Base-by-base conservation (phyloP, 2,888 invertebrate species). In the Drosophila pseudotalamancana region DNA sequence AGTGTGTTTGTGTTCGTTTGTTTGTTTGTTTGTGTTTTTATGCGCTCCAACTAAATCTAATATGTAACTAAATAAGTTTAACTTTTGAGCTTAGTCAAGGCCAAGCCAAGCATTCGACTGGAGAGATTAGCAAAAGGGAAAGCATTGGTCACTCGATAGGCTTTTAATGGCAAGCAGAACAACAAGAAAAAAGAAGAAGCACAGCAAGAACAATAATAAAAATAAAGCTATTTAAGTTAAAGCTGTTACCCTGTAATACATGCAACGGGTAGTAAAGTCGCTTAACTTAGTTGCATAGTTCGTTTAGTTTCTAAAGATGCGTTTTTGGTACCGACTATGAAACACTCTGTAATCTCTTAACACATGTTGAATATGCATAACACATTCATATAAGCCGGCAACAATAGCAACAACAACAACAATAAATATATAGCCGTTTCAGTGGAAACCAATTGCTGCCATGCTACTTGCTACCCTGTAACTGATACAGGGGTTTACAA, bases 31-130 rank as follows among this genome's bases (percentile, higher is more conserved):
- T 49, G 37, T 27, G 45, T 23, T 46, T 39, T 19, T 45, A 50
- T 19, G 31, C 32, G 23, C 42, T 42, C 29, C 45, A 61, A 55
- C 27, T 40, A n/a, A 55, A 53, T 55, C 67, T 61, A 48, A 71
- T 71, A 67, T 42, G 35, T 53, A 67, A 71, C 62, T 50, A 53
- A 67, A 71, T 49, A 62, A 45, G 51, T 40, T 71, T 49, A 67
- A 37, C 62, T 43, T 42, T 42, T 37, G 16, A 46, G 40, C 56
- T 50, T 62, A 67, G 71, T 62, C 71, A 71, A 71, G 62, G 71
- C 62, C 62, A 71, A 19, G 39, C 53, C 31, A 23, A 45, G 23
- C 39, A 35, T 53, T 46, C 34, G 11, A 29, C n/a, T 27, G 6
- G 4, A n/a, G 46, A 29, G 43, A 61, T 50, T 67, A 67, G 43